Percentiles rank a stretch among this genome's conserved stretches.
Evolutionary conservation across 2,888 invertebrate genomes (phyloP).

Genomic region (Coelinius sp.): DNA sequence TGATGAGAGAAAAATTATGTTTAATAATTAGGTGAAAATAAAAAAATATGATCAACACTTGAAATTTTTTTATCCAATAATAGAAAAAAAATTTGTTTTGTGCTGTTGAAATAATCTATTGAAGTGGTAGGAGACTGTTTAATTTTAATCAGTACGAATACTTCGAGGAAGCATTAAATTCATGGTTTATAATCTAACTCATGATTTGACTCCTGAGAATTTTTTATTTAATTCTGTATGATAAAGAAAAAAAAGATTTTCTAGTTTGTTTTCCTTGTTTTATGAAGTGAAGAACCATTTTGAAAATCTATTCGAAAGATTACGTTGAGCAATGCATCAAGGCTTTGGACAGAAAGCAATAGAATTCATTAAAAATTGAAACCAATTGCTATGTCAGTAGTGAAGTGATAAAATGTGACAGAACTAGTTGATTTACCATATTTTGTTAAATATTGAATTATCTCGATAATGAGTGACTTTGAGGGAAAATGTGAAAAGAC

Average conservation of each 20-base stretch:
- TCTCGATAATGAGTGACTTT: background rate
- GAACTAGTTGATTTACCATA: too few species aligned
- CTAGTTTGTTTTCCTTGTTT: background rate
- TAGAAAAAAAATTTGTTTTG: too few species aligned
- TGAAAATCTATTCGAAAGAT: constrained; percentile 22
- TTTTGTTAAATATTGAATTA: too few species aligned
- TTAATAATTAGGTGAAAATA: background rate
- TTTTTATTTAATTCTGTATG: background rate
- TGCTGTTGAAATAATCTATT: background rate
- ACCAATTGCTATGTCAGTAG: background rate
- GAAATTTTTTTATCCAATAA: background rate
- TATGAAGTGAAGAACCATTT: background rate
- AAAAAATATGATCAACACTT: background rate
- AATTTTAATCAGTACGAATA: constrained; percentile 2
- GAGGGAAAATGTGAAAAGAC: background rate
- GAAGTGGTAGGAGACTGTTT: background rate
- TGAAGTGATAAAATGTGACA: background rate
- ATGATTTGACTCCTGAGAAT: background rate
- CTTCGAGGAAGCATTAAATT: constrained; percentile 1
- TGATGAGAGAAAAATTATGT: background rate
- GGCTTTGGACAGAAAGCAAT: background rate
- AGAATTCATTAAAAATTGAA: background rate
- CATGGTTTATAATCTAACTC: background rate
- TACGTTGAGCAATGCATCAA: constrained; percentile 29
- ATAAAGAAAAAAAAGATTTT: background rate